Conservation (phyloP, 1,140 invertebrate genomes). For the Drosophila littoralis region DNA sequence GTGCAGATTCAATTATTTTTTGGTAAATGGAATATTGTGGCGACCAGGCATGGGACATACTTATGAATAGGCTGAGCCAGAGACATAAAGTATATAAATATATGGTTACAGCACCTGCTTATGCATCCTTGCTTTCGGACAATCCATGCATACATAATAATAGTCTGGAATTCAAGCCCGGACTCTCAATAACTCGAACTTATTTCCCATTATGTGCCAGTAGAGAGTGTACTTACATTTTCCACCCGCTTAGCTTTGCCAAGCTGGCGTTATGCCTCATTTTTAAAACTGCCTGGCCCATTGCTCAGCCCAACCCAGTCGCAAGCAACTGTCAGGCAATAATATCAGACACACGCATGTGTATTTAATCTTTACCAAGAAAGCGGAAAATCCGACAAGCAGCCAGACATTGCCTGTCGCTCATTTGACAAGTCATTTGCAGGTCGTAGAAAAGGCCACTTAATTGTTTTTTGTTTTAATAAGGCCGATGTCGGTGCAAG, state of each 20-base stretch:
- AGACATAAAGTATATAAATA: no score
- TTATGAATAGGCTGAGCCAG: no score
- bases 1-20: no score
- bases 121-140: no score
- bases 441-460: slow-evolving; percentile 65
- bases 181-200: no score
- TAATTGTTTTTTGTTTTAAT: slow-evolving; percentile 71
- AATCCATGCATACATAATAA: no score
- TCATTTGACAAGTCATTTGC: slow-evolving; percentile 75
- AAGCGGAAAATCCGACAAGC: neutral
- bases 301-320: slow-evolving; percentile 31
- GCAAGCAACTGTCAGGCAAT: slow-evolving; percentile 24
- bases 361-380: neutral
- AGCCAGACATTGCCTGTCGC: slow-evolving; percentile 34
- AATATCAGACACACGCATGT: slow-evolving; percentile 46
- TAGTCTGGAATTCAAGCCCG: no score
- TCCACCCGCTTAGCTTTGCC: neutral
- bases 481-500: slow-evolving; percentile 59
- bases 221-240: neutral
- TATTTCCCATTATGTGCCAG: neutral
- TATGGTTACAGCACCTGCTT: no score
- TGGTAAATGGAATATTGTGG: no score
- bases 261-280: neutral
- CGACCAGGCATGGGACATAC: no score
- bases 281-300: slow-evolving; percentile 16